Percentiles rank a stretch among this genome's conserved stretches.
Evolutionary conservation across 1,140 invertebrate species (phyloP).

Genomic region (Frieseomelitta varia): DNA sequence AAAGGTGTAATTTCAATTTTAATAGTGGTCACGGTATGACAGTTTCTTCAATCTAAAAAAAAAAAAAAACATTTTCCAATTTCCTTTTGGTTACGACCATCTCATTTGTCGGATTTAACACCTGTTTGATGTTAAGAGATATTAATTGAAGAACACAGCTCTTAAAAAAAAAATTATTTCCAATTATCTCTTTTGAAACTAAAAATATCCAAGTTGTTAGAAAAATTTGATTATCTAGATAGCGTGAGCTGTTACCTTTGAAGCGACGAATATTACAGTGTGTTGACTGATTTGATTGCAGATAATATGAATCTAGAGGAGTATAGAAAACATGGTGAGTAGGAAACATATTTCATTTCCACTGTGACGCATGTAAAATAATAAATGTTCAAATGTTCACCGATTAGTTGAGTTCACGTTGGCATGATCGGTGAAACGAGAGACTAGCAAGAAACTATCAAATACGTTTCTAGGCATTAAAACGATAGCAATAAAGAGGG

Average conservation of each 20-base stretch:
- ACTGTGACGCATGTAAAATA: background rate
- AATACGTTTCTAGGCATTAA: slow-evolving; percentile 35
- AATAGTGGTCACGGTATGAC: background rate
- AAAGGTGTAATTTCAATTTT: background rate
- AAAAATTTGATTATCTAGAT: background rate
- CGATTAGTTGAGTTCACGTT: background rate
- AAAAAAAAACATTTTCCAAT: background rate
- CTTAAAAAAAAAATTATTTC: background rate
- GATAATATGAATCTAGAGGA: slow-evolving; percentile 82
- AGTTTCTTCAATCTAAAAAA: background rate
- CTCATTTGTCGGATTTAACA: background rate
- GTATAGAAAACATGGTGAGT: slow-evolving; percentile 82
- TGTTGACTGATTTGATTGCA: slow-evolving; percentile 49
- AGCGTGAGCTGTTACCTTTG: background rate
- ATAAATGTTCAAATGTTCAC: background rate
- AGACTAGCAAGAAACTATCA: background rate
- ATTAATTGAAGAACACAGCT: background rate
- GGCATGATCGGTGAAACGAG: background rate
- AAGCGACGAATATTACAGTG: background rate
- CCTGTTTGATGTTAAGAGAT: background rate
- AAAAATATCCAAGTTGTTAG: background rate
- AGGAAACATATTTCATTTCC: background rate
- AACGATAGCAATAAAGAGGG: slow-evolving; percentile 61
- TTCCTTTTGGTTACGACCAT: background rate
- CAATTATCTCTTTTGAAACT: too few species aligned